Percentiles rank a stretch among this genome's conserved stretches.
Evolutionary conservation across 2,113 vertebrate genomes (phyloP).

Genomic region (Istiophorus platypterus): DNA sequence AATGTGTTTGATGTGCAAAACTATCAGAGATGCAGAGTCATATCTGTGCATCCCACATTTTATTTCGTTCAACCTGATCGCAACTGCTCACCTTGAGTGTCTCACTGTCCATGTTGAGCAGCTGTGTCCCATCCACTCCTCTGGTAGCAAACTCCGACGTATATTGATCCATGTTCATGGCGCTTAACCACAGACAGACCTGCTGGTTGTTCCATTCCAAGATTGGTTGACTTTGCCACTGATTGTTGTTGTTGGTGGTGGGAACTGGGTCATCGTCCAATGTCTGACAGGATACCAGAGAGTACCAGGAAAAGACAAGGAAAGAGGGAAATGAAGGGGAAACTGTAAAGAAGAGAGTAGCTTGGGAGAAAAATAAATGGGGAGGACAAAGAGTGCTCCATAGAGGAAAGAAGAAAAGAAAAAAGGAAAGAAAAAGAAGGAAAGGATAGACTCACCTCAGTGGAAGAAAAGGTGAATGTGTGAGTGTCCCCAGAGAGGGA

Average conservation of each 20-base stretch:
- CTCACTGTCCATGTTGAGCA: slow-evolving; percentile 88
- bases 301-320: background rate
- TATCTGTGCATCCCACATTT: background rate
- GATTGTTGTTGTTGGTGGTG: slow-evolving; percentile 85
- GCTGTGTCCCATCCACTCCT: slow-evolving; percentile 85
- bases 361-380: background rate
- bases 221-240: slow-evolving; percentile 87
- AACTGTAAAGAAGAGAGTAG: too few species aligned
- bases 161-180: slow-evolving; percentile 90
- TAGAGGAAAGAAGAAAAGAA: background rate
- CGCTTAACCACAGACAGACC: slow-evolving; percentile 88
- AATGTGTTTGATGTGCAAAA: background rate
- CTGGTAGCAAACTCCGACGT: slow-evolving; percentile 84
- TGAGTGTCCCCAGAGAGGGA: slow-evolving; percentile 89
- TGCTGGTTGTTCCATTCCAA: slow-evolving; percentile 89
- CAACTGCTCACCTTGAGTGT: slow-evolving; percentile 87
- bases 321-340: background rate
- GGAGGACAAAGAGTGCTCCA: background rate
- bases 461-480: slow-evolving; percentile 91
- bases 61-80: too few species aligned
- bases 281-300: slow-evolving; percentile 77
- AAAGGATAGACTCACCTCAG: slow-evolving; percentile 88
- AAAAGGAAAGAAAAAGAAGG: background rate
- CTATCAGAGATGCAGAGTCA: background rate
- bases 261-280: slow-evolving; percentile 85